phyloP scores from a whole-genome alignment of 2,797 vertebrate species.

The Enteromius fasciolatus region DNA sequence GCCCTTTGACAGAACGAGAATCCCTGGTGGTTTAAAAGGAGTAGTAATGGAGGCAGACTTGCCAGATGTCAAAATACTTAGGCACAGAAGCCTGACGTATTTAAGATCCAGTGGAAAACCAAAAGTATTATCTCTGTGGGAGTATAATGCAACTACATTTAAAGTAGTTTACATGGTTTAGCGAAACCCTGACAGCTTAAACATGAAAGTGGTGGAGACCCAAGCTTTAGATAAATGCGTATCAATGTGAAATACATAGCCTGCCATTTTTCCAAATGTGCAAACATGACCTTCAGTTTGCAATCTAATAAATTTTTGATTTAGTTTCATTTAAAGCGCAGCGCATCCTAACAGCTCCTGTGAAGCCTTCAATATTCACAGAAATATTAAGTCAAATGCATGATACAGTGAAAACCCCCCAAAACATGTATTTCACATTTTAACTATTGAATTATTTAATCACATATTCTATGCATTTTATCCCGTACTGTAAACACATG shows the following conservation, averaged over 20 bases:
- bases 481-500: not conserved
- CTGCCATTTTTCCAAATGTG: not conserved
- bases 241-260: not conserved
- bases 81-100: slow-evolving; percentile 45
- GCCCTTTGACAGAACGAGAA: slow-evolving; percentile 36
- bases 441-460: not conserved
- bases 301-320: not conserved
- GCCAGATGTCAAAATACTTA: slow-evolving; percentile 40
- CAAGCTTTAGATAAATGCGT: not conserved
- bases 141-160: not conserved
- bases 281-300: not conserved
- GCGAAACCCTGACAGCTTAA: not conserved
- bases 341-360: not conserved
- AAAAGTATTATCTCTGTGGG: slow-evolving; percentile 23
- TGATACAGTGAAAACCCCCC: not conserved
- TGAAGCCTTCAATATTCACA: not conserved
- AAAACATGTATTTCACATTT: not conserved
- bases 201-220: not conserved
- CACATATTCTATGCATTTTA: not conserved
- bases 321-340: not conserved
- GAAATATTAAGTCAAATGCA: not conserved
- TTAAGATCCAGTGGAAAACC: not conserved
- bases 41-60: slow-evolving; percentile 20
- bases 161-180: slow-evolving; percentile 20
- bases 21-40: slow-evolving; percentile 13